Evolutionary conservation across 2,888 invertebrate species (phyloP), one percentile per base, ranked within the genome.

Genomic region (Andricus curvator): DNA sequence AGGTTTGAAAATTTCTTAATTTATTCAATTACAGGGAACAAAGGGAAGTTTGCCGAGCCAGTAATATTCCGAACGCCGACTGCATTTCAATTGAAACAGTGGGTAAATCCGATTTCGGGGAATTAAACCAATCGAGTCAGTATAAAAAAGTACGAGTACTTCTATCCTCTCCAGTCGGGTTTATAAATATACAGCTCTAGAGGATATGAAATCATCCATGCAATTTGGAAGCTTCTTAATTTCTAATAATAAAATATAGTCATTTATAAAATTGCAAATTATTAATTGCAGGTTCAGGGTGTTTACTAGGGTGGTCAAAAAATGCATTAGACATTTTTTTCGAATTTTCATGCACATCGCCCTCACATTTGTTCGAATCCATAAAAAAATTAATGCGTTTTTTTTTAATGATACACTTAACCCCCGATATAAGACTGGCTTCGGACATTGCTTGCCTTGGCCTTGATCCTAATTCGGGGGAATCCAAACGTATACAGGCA

Each of bases 21-120:
- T 70, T 51, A 51, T 70, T 51, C 48, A 70, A 70, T 70, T 51
- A 48, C 29, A 51, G 29, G 17, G 44, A 68, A 68, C 11, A 17
- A 25, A 25, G 9, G 29, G 17, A 70, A 9, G 17, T 65, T 33
- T 65, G 6, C 8, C 2, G 22, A 51, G 48, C 51, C 48, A 70
- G 44, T 51, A 70, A 70, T 29, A 70, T 51, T 29, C 25, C 25
- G 20, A 51, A 48, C 29, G 29, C 29, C 51, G 25, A 70, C 48
- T 70, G 48, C 70, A 48, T 48, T 51, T 70, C 29, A 70, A 70
- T 70, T 70, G 9, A 70, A 70, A 70, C 20, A 48, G 70, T 44
- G 48, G 48, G 22, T 29, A 51, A 67, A 70, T 70, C 48, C 70
- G 48, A 48, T 70, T 70, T 70, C 44, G 29, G 44, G 48, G 51